Percentiles rank a stretch among this genome's conserved stretches.
Evolutionary conservation across 2,113 vertebrate genomes (phyloP).

Genomic region (Nesoenas mayeri): DNA sequence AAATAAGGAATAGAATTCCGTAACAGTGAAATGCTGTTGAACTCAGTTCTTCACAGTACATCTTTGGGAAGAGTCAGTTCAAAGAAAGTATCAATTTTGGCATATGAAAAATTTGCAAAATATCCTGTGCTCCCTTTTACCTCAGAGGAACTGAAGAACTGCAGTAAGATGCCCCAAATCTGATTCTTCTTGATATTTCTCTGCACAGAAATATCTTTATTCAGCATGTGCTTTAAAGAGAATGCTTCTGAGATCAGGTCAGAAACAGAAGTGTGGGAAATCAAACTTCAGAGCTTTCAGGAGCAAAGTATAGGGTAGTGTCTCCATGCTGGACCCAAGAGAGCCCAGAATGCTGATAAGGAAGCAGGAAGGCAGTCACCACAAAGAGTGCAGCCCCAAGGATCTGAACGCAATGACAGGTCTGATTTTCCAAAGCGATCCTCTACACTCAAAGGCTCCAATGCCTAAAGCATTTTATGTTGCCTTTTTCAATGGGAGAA

Average conservation of each 20-base stretch:
- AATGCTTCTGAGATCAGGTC: neutral
- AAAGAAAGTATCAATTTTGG: neutral
- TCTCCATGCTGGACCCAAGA: neutral
- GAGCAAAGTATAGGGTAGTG: neutral
- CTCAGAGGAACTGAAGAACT: neutral
- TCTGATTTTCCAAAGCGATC: neutral
- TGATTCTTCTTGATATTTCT: neutral
- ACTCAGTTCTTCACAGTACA: neutral
- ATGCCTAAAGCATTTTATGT: neutral
- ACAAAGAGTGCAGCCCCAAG: neutral
- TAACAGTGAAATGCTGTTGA: neutral
- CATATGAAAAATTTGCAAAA: neutral
- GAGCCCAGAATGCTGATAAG: neutral
- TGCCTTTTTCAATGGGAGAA: neutral
- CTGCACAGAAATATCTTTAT: neutral
- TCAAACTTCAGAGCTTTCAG: neutral
- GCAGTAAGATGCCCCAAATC: neutral
- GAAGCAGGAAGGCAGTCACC: neutral
- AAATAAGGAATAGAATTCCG: neutral
- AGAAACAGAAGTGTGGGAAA: neutral
- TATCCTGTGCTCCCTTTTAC: neutral
- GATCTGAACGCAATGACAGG: neutral
- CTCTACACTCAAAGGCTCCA: neutral
- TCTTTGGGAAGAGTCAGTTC: neutral
- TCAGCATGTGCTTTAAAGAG: neutral